A percentile compares a stretch with the other conserved stretches of the same genome.
These are phyloP conservation scores for Calyptommatus sinebrachiatus DNA, from an alignment of 2,113 vertebrate species.

Conservation along the genomic window DNA sequence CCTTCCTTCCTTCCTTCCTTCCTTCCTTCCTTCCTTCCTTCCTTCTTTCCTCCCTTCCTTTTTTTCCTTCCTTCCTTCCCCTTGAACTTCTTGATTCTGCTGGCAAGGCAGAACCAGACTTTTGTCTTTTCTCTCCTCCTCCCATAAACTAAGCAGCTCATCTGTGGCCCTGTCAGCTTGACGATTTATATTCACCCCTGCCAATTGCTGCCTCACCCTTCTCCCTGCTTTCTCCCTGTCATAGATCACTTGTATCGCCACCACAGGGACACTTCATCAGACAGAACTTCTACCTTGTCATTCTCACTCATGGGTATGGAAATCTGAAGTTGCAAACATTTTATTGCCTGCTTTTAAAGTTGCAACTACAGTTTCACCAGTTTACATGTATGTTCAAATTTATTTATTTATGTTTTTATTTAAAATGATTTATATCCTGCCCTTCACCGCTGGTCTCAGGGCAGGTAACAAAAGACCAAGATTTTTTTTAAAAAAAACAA, in stretches of 20 bases:
- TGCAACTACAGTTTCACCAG: neutral
- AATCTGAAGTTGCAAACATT: neutral
- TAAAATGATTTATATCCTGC: neutral
- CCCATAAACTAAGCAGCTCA: constrained; percentile 53
- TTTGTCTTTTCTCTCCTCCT: constrained; percentile 18
- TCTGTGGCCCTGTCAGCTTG: constrained; percentile 56
- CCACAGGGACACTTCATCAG: constrained; percentile 59
- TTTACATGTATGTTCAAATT: neutral
- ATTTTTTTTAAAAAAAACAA: no score
- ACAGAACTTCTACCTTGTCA: constrained; percentile 45
- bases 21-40: no score
- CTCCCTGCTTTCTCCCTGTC: constrained; percentile 52
- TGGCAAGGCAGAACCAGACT: neutral
- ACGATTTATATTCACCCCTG: constrained; percentile 57
- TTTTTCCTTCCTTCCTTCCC: no score
- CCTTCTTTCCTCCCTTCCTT: no score
- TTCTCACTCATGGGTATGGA: neutral
- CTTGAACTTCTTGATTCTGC: neutral
- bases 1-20: no score
- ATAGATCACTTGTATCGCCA: constrained; percentile 57
- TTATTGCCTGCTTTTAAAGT: neutral
- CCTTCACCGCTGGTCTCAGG: no score
- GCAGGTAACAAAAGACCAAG: no score
- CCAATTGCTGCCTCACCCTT: constrained; percentile 43
- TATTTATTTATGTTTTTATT: neutral